These are phyloP conservation scores for Trypoxylon attenuatum DNA, from an alignment of 2,888 invertebrate species.

Conservation along the genomic window DNA sequence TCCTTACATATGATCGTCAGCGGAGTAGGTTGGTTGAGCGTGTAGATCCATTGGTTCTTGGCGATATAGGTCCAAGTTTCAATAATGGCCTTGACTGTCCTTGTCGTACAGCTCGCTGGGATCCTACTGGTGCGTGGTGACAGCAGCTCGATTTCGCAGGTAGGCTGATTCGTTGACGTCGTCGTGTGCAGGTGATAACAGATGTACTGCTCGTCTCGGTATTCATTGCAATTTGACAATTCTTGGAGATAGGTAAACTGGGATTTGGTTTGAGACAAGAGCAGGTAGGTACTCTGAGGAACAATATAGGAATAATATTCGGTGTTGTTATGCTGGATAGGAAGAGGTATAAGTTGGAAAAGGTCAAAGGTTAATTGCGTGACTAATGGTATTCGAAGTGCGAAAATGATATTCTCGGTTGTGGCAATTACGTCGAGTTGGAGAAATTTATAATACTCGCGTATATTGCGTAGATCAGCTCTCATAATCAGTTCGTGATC, in stretches of 20 bases:
- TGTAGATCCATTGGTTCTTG: constrained; percentile 10
- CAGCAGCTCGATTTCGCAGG: too few species aligned
- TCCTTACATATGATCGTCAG: constrained; percentile 3
- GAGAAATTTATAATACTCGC: constrained; percentile 1
- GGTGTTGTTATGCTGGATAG: constrained; percentile 3
- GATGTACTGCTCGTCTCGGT: constrained; percentile 2
- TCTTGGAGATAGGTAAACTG: too few species aligned
- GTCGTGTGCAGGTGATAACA: neutral
- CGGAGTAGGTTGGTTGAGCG: constrained; percentile 6
- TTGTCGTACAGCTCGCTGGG: constrained; percentile 1
- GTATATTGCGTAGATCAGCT: constrained; percentile 2
- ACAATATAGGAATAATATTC: neutral
- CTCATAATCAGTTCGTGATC: neutral
- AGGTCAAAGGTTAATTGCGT: constrained; percentile 1
- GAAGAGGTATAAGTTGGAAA: constrained; percentile 8
- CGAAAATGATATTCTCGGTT: constrained; percentile 3
- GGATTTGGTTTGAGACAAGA: constrained; percentile 4
- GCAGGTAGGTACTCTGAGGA: neutral
- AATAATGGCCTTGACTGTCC: constrained; percentile 1
- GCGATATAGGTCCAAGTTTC: constrained; percentile 8
- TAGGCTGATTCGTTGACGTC: too few species aligned
- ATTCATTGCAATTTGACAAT: too few species aligned
- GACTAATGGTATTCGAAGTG: constrained; percentile 2
- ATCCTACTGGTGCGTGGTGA: neutral
- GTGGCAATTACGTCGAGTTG: constrained; percentile 2